Conservation (phyloP, 2,113 vertebrate genomes). For the Glareola pratincola region DNA sequence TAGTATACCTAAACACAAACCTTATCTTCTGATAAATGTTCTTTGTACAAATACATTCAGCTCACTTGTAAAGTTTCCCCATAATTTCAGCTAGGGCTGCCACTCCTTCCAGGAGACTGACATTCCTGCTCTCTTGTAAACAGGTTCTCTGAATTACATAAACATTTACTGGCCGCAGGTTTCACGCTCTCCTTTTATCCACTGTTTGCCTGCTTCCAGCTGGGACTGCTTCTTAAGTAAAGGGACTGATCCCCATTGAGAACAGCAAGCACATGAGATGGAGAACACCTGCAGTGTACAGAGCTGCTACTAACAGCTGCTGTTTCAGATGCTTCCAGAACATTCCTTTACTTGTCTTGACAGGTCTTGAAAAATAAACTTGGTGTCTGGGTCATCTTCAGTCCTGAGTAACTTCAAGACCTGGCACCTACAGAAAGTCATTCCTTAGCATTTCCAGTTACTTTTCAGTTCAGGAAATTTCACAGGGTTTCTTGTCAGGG, state of each 20-base stretch:
- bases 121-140: background rate
- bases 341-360: background rate
- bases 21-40: background rate
- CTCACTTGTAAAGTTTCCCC: background rate
- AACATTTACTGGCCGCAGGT: background rate
- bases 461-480: constrained; percentile 61
- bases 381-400: background rate
- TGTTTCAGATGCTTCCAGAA: constrained; percentile 7
- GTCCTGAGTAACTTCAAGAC: background rate
- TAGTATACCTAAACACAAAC: background rate
- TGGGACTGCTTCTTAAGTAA: background rate
- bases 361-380: background rate
- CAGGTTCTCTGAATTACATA: background rate
- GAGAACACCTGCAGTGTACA: background rate
- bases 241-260: background rate
- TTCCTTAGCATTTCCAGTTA: constrained; percentile 42
- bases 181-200: background rate
- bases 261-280: background rate
- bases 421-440: background rate
- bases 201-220: background rate
- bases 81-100: background rate
- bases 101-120: background rate
- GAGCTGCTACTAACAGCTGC: background rate
- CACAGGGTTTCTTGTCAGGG: constrained; percentile 57
- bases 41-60: background rate